Base-by-base conservation (phyloP, 2,797 vertebrate species). In the Agapornis canus region DNA sequence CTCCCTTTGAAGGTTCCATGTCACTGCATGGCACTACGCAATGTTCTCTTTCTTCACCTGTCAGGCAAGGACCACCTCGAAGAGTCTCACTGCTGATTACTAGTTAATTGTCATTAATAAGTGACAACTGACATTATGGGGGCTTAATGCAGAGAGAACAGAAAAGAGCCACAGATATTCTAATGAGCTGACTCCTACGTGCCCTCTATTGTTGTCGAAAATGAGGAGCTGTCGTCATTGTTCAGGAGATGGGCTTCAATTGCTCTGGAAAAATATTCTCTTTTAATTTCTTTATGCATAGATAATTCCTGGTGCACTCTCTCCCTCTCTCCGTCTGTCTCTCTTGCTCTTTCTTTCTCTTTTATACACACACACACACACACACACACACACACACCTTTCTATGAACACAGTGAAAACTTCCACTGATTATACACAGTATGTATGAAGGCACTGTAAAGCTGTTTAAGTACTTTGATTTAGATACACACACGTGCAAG, bases 81-180 rank as follows among this genome's bases (percentile, higher is more conserved):
- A 98, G 98, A 98, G 97, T 98, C 97, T 98, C 98, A 97, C 97
- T 96, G 98, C 98, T 98, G 98, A 98, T 98, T 98, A 98, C 98
- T 98, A 98, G 98, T 98, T 98, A 98, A 98, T 98, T 98, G 98
- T 98, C 98, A 98, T 98, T 98, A 98, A 98, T 98, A 98, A 98
- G 98, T 98, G 98, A 98, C 98, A 98, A 98, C 97, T 98, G 98
- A 98, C 98, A 98, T 98, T 98, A 98, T 96, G 97, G 98, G 97
- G 97, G 97, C 98, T 98, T 98, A 98, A 98, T 98, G 97, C 97
- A 97, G 97, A 98, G 97, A 98, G 98, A 98, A 98, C 97, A 98
- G 97, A 98, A 98, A 97, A 97, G 97, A 98, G 98, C 97, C 97
- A 96, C 98, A 98, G 98, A 98, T 98, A 98, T 98, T 98, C 98